Evolutionary conservation across 2,888 invertebrate species (phyloP), one percentile per base, ranked within the genome.

Genomic region (Eupeodes luniger): DNA sequence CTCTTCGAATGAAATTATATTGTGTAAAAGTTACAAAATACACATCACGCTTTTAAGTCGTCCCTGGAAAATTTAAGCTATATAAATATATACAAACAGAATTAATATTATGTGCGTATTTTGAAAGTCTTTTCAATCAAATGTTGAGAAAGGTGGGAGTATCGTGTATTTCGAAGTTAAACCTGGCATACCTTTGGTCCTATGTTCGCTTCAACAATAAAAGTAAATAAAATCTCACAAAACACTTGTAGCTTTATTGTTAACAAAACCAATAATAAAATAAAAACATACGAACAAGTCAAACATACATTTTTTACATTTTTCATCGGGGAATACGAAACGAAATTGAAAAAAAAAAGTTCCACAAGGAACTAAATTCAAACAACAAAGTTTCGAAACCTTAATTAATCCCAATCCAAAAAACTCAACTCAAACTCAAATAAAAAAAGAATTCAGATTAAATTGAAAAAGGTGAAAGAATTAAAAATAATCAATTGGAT

Each of bases 401-500:
- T 14, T 66, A 66, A 66, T 66, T 66, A 66, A 49, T 66, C 47
- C 66, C 66, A 49, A 66, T 14, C 27, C n/a, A 49, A n/a, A 66
- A 66, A n/a, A 34, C 14, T 7, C 19, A 66, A 27, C 47, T 27
- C n/a, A n/a, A 66, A 27, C 27, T 19, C 19, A 19, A 27, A 27
- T 3, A 40, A 40, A 40, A 40, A 40, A 40, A 40, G 40, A 40
- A 40, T 7, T 40, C 1, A 49, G 10, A 49, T 49, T 5, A 3
- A 62, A 44, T 40, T 62, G 40, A 40, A 44, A 10, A 44, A 40
- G 27, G 27, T 10, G 5, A 61, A n/a, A 12, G 10, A 14, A 3
- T 27, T 4, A 27, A 16, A 9, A 27, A 14, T 4, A 16, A 49
- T 12, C 47, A 27, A 47, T 64, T 40, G 64, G 9, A 40, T 16